Evolutionary conservation across 2,113 vertebrate genomes (phyloP).

Genomic region (Galemys pyrenaicus): DNA sequence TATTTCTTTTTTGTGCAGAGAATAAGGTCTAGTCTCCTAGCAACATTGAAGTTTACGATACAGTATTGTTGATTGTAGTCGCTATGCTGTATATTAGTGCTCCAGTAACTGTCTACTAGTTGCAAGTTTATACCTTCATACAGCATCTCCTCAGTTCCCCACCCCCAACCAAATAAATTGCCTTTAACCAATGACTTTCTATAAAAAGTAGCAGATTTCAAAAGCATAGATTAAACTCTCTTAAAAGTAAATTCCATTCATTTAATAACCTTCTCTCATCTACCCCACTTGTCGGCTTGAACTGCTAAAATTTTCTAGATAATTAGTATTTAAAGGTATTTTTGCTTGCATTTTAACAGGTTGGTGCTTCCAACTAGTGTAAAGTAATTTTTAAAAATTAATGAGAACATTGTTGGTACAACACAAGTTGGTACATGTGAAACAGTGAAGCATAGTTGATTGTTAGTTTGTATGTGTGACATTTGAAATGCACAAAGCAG

Average conservation of each 20-base stretch:
- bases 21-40: not conserved
- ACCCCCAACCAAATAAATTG: not conserved
- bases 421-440: slow-evolving; percentile 5
- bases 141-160: not conserved
- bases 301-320: not conserved
- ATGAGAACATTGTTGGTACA: no score
- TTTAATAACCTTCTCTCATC: not conserved
- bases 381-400: not conserved
- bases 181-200: slow-evolving; percentile 20
- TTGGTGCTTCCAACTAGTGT: not conserved
- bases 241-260: not conserved
- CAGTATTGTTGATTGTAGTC: not conserved
- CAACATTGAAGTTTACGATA: not conserved
- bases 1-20: not conserved
- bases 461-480: not conserved
- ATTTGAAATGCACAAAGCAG: not conserved
- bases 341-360: not conserved
- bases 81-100: not conserved
- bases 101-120: not conserved
- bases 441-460: not conserved
- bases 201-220: slow-evolving; percentile 25
- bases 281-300: not conserved
- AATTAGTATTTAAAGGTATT: slow-evolving; percentile 20
- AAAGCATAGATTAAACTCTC: not conserved
- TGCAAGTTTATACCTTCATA: not conserved